Evolutionary conservation across 2,113 vertebrate genomes (phyloP).

Genomic region (Ceyx melanurus): DNA sequence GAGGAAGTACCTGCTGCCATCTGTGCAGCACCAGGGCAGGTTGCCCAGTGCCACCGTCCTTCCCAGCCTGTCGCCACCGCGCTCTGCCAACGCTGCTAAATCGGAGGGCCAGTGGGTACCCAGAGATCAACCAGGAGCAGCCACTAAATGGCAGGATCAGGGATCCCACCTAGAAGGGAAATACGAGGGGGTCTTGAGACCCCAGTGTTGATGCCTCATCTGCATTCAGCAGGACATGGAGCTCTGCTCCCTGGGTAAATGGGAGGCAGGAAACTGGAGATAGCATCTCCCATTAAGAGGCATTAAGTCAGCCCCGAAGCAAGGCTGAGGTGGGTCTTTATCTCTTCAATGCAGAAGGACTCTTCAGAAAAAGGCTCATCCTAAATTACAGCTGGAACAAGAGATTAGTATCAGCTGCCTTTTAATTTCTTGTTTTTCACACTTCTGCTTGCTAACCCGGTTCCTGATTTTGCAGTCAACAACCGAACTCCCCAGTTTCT

Average conservation of each 20-base stretch:
- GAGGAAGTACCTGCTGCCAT: not conserved
- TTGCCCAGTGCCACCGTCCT: not conserved
- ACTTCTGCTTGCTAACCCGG: not conserved
- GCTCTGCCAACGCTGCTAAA: not conserved
- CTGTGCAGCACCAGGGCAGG: not conserved
- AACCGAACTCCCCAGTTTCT: not conserved
- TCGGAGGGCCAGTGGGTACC: not conserved
- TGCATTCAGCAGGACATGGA: fast-evolving
- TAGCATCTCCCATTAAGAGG: not conserved
- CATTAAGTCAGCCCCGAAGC: not conserved
- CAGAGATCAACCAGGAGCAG: not conserved
- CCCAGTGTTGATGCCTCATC: not conserved
- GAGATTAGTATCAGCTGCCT: not conserved
- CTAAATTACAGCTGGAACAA: not conserved
- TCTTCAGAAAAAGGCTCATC: not conserved
- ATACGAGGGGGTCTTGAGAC: not conserved
- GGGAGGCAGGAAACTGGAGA: not conserved
- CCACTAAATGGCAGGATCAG: not conserved
- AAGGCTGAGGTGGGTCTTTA: not conserved
- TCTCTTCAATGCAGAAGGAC: not conserved
- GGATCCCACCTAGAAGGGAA: not conserved
- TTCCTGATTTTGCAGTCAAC: not conserved
- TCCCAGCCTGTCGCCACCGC: not conserved
- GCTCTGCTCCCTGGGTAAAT: not conserved
- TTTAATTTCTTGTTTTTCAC: not conserved